Conservation (phyloP, 2,113 vertebrate genomes). For the Rhipidura dahli region DNA sequence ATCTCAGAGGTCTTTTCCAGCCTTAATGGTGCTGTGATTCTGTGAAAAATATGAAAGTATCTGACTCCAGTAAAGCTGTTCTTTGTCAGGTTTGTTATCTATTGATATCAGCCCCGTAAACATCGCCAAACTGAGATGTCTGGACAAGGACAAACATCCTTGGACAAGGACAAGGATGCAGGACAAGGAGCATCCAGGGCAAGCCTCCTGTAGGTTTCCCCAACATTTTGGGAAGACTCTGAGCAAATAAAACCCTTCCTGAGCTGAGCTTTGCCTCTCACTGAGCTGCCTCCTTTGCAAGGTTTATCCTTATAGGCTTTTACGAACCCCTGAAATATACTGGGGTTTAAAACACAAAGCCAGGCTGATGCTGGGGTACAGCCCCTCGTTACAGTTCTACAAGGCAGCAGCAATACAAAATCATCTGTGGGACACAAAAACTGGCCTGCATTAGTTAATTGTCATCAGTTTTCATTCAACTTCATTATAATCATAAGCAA, state of each 20-base stretch:
- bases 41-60: not conserved
- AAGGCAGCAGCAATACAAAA: not conserved
- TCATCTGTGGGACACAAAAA: not conserved
- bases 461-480: not conserved
- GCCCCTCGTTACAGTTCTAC: not conserved
- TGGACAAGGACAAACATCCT: not conserved
- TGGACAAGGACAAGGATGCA: not conserved
- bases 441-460: not conserved
- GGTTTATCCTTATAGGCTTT: conserved; percentile 4
- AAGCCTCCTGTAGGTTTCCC: not conserved
- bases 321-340: not conserved
- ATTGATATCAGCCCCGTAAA: not conserved
- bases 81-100: not conserved
- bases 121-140: not conserved
- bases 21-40: too few species aligned
- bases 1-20: not conserved
- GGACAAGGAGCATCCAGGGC: not conserved
- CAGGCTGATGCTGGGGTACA: conserved; percentile 29
- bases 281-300: not conserved
- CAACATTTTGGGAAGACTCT: not conserved
- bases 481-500: not conserved
- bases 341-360: not conserved
- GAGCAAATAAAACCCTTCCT: not conserved
- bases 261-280: not conserved
- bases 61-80: not conserved